These are phyloP conservation scores for Eurypyga helias DNA, from an alignment of 2,113 vertebrate species.

Conservation along the genomic window DNA sequence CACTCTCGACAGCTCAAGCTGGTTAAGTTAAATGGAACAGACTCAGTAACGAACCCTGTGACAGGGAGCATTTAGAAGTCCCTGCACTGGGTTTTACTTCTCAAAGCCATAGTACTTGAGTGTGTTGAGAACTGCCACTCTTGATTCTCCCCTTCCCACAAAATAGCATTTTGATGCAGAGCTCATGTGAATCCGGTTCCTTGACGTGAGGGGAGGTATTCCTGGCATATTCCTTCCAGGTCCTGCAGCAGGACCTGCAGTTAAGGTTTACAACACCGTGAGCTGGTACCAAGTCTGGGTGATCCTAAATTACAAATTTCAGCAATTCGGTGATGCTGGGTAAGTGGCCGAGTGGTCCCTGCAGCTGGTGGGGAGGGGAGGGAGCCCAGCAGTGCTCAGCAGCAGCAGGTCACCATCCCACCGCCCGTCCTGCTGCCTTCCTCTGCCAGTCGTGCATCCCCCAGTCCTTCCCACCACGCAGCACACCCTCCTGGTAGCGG, in stretches of 20 bases:
- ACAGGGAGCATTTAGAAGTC: neutral
- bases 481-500: neutral
- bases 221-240: neutral
- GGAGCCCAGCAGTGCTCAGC: neutral
- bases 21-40: neutral
- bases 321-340: neutral
- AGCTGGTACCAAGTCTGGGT: neutral
- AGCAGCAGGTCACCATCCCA: neutral
- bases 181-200: neutral
- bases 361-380: neutral
- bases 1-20: neutral
- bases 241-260: neutral
- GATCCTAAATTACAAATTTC: neutral
- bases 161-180: neutral
- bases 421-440: neutral
- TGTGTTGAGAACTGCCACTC: neutral
- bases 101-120: neutral
- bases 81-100: neutral
- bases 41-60: neutral
- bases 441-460: neutral
- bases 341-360: neutral
- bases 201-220: neutral
- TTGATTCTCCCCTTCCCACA: neutral
- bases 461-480: neutral
- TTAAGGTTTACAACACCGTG: neutral